Base-by-base conservation (phyloP, 1,140 invertebrate species). In the Radopholus similis region DNA sequence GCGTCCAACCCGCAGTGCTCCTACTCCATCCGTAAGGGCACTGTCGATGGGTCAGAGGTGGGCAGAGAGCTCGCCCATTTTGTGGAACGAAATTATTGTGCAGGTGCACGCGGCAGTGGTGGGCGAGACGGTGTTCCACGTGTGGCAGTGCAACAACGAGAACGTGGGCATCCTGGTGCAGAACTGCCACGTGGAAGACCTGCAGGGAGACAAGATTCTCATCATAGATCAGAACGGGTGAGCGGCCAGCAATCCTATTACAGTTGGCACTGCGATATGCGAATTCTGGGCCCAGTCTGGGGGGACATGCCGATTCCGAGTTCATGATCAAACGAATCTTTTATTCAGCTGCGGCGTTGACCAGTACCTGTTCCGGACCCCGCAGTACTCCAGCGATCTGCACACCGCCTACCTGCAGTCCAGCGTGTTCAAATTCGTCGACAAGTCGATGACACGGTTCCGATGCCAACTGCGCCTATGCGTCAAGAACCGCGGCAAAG, bases 141-240 rank as follows among this genome's bases (percentile, higher is more conserved):
- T 81, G 30, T 81, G 78, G 78, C 67, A 74, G 51, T 81, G 78
- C 57, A 69, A 75, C 34, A 73, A 70, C 53, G 76, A 78, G 28
- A 75, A 78, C 62, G 51, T 77, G 38, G 77, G 77, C n/a, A 78
- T 80, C 51, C 59, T 80, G 8, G 78, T 81, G n/a, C 78, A 81
- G 63, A 81, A 81, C 44, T 81, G 78, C 38, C 72, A 81, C 53
- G 78, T 81, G 13, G 78, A 80, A 40, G 77, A 83, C 60, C 53
- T 81, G 3, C 74, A 80, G 62, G 78, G 78, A 4, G 77, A 83
- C 37, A 72, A 74, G 54, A 81, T 81, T 35, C 60, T 81, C 11
- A 81, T 81, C 18, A 78, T 81, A 59, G 81, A 81, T 64, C 81
- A 82, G 64, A 73, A 83, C 53, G 78, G 77, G 77, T 77, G 64